A percentile compares a stretch with the other conserved stretches of the same genome.
These are phyloP conservation scores for Stratiomys singularior DNA, from an alignment of 2,888 invertebrate species.

Conservation along the genomic window DNA sequence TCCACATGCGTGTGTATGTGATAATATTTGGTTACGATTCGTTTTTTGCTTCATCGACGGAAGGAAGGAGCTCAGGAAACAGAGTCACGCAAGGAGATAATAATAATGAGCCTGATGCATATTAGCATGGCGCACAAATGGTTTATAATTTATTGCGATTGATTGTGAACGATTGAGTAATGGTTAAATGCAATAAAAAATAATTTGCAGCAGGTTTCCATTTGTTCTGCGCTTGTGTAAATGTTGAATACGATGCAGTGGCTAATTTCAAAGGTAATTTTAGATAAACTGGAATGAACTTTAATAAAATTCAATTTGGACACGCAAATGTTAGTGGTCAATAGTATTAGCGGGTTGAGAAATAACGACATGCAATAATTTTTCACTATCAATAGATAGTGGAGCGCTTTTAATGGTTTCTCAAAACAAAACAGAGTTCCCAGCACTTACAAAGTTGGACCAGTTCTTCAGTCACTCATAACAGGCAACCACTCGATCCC, in stretches of 20 bases:
- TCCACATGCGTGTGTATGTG: background rate
- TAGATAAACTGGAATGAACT: slow-evolving; percentile 36
- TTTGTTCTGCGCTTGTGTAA: background rate
- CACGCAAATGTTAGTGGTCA: slow-evolving; percentile 27
- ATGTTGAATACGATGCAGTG: slow-evolving; percentile 12
- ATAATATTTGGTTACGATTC: no score
- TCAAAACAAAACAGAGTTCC: no score
- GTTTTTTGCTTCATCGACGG: background rate
- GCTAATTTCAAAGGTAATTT: slow-evolving; percentile 42
- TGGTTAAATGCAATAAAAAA: slow-evolving; percentile 2
- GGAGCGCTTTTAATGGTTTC: no score
- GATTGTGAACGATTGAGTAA: slow-evolving; percentile 18
- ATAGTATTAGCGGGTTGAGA: no score
- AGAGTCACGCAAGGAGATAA: slow-evolving; percentile 50
- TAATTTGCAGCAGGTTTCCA: background rate
- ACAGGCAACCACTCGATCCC: no score
- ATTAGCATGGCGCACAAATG: slow-evolving; percentile 7
- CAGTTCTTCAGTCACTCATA: no score
- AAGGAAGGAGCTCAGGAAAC: background rate
- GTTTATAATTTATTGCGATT: slow-evolving; percentile 39
- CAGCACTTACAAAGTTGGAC: no score
- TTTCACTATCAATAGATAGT: no score
- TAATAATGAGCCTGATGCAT: slow-evolving; percentile 24
- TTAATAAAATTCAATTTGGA: slow-evolving; percentile 30
- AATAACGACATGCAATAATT: no score